Evolutionary conservation across 2,888 invertebrate genomes (phyloP).

Genomic region (Folsomia manolachei): DNA sequence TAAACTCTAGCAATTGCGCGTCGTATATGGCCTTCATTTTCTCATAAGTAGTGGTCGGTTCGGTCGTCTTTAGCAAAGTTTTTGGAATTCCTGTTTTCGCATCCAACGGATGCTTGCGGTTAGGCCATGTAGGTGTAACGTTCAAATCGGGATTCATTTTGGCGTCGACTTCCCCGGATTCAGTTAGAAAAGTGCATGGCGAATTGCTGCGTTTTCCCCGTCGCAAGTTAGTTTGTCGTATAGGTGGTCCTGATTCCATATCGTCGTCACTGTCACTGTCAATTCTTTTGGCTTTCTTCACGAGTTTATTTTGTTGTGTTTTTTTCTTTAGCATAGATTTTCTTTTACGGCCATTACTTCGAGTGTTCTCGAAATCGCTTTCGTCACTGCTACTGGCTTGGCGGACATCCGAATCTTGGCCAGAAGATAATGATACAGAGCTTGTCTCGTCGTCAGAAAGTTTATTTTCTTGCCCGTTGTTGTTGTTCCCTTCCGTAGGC

Average conservation of each 20-base stretch:
- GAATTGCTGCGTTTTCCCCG: constrained; percentile 28
- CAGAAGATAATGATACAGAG: neutral
- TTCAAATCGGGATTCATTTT: neutral
- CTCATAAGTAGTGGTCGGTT: constrained; percentile 43
- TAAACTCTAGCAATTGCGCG: constrained; percentile 42
- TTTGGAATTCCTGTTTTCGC: constrained; percentile 15
- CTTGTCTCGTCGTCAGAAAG: constrained; percentile 22
- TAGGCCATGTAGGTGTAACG: neutral
- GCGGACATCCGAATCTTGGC: constrained; percentile 5
- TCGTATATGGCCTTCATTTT: constrained; percentile 47
- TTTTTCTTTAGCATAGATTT: constrained; percentile 8
- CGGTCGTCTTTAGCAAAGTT: neutral
- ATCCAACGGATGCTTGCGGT: too few species aligned
- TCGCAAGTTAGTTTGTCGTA: neutral
- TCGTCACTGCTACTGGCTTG: neutral
- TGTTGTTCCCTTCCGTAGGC: constrained; percentile 21
- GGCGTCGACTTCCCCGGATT: neutral
- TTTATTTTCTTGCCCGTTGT: constrained; percentile 20
- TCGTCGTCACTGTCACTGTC: constrained; percentile 26
- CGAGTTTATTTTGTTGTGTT: constrained; percentile 16
- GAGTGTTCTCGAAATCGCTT: neutral
- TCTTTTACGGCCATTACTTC: constrained; percentile 9
- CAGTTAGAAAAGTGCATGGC: constrained; percentile 28
- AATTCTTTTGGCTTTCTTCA: constrained; percentile 30
- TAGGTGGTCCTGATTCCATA: neutral